Evolutionary conservation across 2,888 invertebrate genomes (phyloP), one percentile per base, ranked within the genome.

Genomic region (Melieria crassipennis): DNA sequence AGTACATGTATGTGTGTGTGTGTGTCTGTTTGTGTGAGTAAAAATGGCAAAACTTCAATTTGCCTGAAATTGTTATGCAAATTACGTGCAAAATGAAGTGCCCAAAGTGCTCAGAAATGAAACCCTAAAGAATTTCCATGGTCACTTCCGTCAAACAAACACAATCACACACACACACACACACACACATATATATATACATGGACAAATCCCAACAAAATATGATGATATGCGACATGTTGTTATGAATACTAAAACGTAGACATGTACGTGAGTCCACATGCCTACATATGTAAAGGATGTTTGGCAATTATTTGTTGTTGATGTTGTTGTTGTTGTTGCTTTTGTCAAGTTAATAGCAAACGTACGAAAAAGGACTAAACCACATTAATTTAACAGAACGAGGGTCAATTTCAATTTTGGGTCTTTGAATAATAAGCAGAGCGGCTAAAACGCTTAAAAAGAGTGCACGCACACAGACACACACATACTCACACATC

Each of bases 221-320:
- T 75, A 77, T 78, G 75, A 75, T 74, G 74, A 81, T 82, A 77
- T 80, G 77, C 79, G 79, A 77, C 77, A 81, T 81, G 78, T 80
- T 77, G 83, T 77, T 82, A 80, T 83, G 83, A 82, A 83, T 83
- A 83, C 82, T 80, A 83, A 83, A 81, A 78, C 4, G 43, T 30
- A 50, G 52, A 68, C 56, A 46, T 30, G 61, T 65, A 65, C n/a
- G 43, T 55, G 7, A 42, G 1, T 13, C 11, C 30, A 30, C 52
- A 52, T 13, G 13, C 10, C 13, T 13, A 52, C 13, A 13, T 52
- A 52, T 13, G 9, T 50, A 50, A 50, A 52, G 13, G 7, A 52
- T 52, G 13, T 52, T 52, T 52, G 5, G 5, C 6, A 52, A 52
- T 30, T 30, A 30, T 30, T 30, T 30, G 30, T 30, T 30, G 30